A percentile compares a stretch with the other conserved stretches of the same genome.
phyloP scores from a whole-genome alignment of 2,888 invertebrate genomes.

The Scaptomyza polygonia region DNA sequence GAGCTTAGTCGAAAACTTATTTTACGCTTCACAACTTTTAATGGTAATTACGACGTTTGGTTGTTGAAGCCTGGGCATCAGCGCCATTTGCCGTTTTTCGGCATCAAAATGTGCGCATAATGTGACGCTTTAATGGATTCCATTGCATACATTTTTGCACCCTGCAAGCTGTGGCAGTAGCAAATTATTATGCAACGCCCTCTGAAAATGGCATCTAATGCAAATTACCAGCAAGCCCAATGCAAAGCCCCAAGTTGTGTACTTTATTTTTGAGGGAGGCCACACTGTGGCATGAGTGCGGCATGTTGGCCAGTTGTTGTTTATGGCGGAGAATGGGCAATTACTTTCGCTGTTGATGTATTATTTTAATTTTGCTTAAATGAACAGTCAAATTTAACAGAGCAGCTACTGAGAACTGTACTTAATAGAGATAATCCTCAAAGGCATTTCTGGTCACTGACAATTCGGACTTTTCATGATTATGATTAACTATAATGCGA shows the following conservation, averaged over 20 bases:
- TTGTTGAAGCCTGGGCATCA: conserved; percentile 24
- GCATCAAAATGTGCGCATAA: conserved; percentile 67
- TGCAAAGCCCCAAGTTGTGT: conserved; percentile 21
- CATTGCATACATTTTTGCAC: conserved; percentile 62
- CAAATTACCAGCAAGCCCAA: conserved; percentile 46
- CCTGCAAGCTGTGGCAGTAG: conserved; percentile 23
- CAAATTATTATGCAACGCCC: conserved; percentile 65
- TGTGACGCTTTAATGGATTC: conserved; percentile 62
- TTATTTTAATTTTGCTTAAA: conserved; percentile 29
- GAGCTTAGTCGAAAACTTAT: conserved; percentile 50
- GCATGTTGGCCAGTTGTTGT: conserved; percentile 45
- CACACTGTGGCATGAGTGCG: conserved; percentile 55
- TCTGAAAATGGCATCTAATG: conserved; percentile 66
- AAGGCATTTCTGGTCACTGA: too few species aligned
- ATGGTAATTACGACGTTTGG: conserved; percentile 46
- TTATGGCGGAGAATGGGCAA: neutral
- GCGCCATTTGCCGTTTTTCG: conserved; percentile 17
- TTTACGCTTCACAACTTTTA: conserved; percentile 70
- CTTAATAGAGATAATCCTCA: conserved; percentile 15
- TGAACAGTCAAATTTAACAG: conserved; percentile 8
- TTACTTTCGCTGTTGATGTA: neutral
- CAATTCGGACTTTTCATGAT: neutral
- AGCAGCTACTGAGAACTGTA: neutral
- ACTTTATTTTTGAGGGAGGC: conserved; percentile 46
- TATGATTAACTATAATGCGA: too few species aligned